Percentiles rank a stretch among this genome's conserved stretches.
phyloP scores from a whole-genome alignment of 1,140 invertebrate genomes.

The Aphaenogaster rudis region DNA sequence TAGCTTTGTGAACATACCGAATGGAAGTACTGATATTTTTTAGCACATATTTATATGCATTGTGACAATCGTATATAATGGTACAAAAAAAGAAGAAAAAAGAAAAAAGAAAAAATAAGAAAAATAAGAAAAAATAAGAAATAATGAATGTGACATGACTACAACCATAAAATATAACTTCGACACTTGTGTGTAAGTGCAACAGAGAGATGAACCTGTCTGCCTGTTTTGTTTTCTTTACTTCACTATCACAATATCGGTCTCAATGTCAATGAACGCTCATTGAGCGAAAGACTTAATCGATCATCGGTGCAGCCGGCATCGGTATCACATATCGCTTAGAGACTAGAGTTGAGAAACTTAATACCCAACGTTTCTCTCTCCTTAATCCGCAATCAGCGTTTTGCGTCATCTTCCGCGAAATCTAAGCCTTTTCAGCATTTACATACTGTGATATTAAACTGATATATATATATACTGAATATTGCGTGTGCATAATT shows the following conservation, averaged over 20 bases:
- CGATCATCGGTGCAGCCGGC: constrained; percentile 30
- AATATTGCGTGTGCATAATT: neutral
- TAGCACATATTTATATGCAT: neutral
- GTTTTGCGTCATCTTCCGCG: neutral
- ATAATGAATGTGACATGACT: neutral
- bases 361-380: constrained; percentile 20
- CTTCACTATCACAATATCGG: constrained; percentile 37
- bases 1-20: neutral
- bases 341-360: neutral
- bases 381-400: constrained; percentile 10
- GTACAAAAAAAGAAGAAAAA: too few species aligned
- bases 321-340: constrained; percentile 33
- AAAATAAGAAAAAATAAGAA: neutral
- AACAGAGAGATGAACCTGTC: constrained; percentile 15
- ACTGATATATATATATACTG: neutral
- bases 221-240: constrained; percentile 1
- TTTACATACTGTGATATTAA: constrained; percentile 27
- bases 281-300: constrained; percentile 64
- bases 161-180: neutral
- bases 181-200: neutral
- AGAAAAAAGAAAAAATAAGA: too few species aligned
- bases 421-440: neutral
- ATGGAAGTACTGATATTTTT: neutral
- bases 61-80: neutral
- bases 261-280: constrained; percentile 55